Evolutionary conservation across 1,140 invertebrate species (phyloP), one percentile per base, ranked within the genome.

Genomic region (Maniola jurtina): DNA sequence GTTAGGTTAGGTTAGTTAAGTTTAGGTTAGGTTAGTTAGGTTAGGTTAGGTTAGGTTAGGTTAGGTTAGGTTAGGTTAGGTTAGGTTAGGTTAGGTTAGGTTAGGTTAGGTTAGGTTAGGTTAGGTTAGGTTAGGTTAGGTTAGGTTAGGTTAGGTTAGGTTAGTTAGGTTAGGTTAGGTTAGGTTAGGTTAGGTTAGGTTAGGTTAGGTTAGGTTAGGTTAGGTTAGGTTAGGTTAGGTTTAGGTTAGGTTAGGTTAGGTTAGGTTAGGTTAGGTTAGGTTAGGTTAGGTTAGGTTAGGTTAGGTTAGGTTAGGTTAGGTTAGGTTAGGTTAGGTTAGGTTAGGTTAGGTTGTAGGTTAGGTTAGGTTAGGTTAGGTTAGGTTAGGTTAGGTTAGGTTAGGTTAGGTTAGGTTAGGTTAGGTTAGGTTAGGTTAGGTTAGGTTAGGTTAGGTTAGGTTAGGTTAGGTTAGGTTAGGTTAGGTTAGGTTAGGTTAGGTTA

Each of bases 181-280:
- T 54, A 33, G 50, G 50, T 54, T 54, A 54, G 25, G 50, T 54
- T 54, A 54, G 50, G 50, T 54, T 54, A 54, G 36, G 36, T 36
- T 36, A 36, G 36, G 36, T 36, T 36, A 36, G 36, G 36, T 15
- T 15, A 25, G 50, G 50, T 54, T 54, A 25, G 14, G 50, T 54
- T 54, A 54, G 50, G 50, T 54, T 54, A 54, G 50, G 50, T 54
- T 54, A 33, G 50, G 13, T 15, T 16, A 25, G 50, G 36, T 36
- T 36, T n/a, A n/a, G n/a, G n/a, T n/a, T n/a, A 36, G 36, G 36
- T 36, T 36, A 36, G 36, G 36, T 36, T 54, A 14, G 16, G 50
- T 54, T 15, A 54, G 50, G 50, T 54, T 54, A 54, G 50, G 50
- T 54, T 54, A 54, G 50, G n/a, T 13, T 54, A 15, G 50, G 50